phyloP scores from a whole-genome alignment of 2,113 vertebrate genomes.

The Malurus melanocephalus region DNA sequence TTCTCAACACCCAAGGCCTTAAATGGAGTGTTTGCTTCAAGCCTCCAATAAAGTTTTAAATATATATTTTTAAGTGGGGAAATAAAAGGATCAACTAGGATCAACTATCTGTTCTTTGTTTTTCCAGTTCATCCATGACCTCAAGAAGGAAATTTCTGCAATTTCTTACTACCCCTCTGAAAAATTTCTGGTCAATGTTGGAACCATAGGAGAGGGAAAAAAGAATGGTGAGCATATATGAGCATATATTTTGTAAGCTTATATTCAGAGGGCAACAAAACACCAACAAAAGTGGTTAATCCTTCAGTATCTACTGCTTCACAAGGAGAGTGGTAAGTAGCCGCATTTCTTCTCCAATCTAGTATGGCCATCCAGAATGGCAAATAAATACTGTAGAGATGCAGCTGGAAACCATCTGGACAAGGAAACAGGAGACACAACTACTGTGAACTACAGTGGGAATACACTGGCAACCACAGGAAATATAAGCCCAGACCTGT shows the following conservation, averaged over 20 bases:
- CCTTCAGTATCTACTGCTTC: fast-evolving
- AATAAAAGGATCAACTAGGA: not conserved
- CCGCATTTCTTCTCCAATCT: not conserved
- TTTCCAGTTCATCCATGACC: not conserved
- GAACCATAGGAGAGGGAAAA: not conserved
- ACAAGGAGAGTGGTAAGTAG: not conserved
- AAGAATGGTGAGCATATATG: not conserved
- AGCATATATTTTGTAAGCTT: not conserved
- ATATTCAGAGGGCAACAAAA: not conserved
- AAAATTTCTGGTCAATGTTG: not conserved
- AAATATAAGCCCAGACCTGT: not conserved
- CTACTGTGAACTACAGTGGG: not conserved
- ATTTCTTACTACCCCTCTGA: not conserved
- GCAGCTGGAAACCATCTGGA: not conserved
- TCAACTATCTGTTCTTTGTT: not conserved
- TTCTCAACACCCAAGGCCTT: not conserved
- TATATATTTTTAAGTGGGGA: not conserved
- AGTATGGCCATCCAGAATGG: not conserved
- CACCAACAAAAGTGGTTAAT: not conserved
- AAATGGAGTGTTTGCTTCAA: not conserved
- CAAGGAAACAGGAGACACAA: not conserved
- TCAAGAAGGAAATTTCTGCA: not conserved
- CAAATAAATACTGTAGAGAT: not conserved
- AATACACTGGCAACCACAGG: not conserved
- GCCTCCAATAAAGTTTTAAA: conserved; percentile 17